A percentile compares a stretch with the other conserved stretches of the same genome.
Conservation (phyloP, 1,140 invertebrate species). For the Caenorhabditis inopinata region DNA sequence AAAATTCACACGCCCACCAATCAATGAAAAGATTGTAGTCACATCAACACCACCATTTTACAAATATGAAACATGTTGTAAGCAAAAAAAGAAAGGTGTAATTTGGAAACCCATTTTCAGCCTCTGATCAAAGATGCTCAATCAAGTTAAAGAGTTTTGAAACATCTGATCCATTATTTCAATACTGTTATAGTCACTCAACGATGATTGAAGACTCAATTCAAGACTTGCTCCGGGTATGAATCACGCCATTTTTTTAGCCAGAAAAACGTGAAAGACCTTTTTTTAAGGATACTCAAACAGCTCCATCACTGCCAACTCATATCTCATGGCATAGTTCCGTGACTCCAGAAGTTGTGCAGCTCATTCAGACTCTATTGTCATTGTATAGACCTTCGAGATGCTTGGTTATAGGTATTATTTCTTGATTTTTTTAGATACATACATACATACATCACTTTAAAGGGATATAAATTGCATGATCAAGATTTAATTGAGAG, state of each 20-base stretch:
- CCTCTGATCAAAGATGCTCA: constrained; percentile 41
- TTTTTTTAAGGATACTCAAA: constrained; percentile 49
- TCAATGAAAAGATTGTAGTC: background rate
- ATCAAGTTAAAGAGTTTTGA: constrained; percentile 49
- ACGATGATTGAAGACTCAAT: constrained; percentile 47
- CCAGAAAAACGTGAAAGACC: background rate
- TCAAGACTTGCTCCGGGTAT: constrained; percentile 44
- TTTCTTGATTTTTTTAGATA: too few relatives aligned
- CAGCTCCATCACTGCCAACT: constrained; percentile 36
- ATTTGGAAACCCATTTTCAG: constrained; percentile 33
- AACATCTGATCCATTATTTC: constrained; percentile 48
- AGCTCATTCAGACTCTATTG: constrained; percentile 47
- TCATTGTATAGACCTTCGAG: constrained; percentile 49
- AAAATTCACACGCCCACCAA: constrained; percentile 26
- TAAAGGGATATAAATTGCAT: too few relatives aligned
- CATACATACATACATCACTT: too few relatives aligned
- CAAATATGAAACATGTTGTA: constrained; percentile 10
- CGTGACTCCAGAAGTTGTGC: constrained; percentile 50
- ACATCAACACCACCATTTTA: background rate
- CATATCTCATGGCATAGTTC: constrained; percentile 39
- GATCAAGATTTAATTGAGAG: too few relatives aligned
- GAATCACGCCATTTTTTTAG: background rate
- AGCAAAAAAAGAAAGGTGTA: background rate
- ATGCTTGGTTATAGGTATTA: constrained; percentile 44
- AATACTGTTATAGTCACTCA: constrained; percentile 52